Evolutionary conservation across 2,797 vertebrate genomes (phyloP), one percentile per base, ranked within the genome.

Genomic region (Crenichthys baileyi): DNA sequence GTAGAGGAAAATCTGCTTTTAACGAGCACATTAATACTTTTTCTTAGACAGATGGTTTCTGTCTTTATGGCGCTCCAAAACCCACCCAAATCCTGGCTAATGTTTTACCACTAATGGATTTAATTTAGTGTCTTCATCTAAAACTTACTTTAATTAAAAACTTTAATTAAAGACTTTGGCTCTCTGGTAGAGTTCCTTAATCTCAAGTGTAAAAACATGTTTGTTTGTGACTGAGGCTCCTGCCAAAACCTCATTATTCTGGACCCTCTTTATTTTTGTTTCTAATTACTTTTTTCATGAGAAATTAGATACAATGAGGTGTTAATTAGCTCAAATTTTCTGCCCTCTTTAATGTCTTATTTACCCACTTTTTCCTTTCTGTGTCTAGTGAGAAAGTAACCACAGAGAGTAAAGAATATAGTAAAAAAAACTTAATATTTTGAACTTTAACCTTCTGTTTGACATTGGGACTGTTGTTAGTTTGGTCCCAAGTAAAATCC

Each of bases 241-340:
- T 63, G 26, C 29, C 29, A 63, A 63, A 63, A 31, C 16, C 60
- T 63, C 29, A 63, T 63, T 63, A 63, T 63, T 63, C 60, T 60
- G n/a, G 11, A 60, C n/a, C 56, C 56, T 60, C 12, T 31, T 36
- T 1, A 7, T 36, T 53, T 53, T 20, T 1, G 26, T 63, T 31
- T 63, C 15, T 63, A 63, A 18, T 63, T 63, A 20, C 60, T 63
- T 63, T 36, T 63, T 15, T 63, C 15, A 63, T 63, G 60, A 18
- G 16, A 63, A 31, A 63, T 63, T 29, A 63, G 60, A 63, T 20
- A 36, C 29, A 36, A 18, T 60, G 13, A 63, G 6, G 26, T 63
- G 26, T 31, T 58, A 58, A 58, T 58, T 58, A 58, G 8, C n/a
- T 58, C 8, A 12, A 26, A 58, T 58, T 58, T 58, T 26, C 56